Evolutionary conservation across 2,888 invertebrate species (phyloP), one percentile per base, ranked within the genome.

Genomic region (Eretmocerus hayati): DNA sequence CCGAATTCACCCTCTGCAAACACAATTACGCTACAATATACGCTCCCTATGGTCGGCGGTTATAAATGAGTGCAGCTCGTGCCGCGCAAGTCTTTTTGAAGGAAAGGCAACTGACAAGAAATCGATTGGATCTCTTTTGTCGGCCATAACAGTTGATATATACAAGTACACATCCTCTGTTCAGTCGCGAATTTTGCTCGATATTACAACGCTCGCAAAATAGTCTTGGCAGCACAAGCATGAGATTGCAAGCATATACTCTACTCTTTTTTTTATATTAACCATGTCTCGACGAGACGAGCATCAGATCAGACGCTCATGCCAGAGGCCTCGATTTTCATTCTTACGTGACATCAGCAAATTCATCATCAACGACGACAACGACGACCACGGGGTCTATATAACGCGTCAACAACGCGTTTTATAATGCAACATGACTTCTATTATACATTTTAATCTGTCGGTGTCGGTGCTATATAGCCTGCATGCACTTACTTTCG

Each of bases 81-180:
- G n/a, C n/a, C n/a, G n/a, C n/a, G n/a, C n/a, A n/a, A n/a, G n/a
- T n/a, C n/a, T n/a, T n/a, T n/a, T n/a, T n/a, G n/a, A n/a, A n/a
- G n/a, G n/a, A n/a, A n/a, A n/a, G n/a, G n/a, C n/a, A 30, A 8
- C 47, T 50, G 54, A 54, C 50, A 48, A 44, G 42, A 54, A 48
- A 46, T 52, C 47, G 50, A 52, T 46, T 52, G 41, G 47, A 45
- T 45, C 39, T 18, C 42, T 2, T 37, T 23, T 36, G n/a, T 31
- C 36, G 30, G 8, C 42, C 9, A n/a, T n/a, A n/a, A n/a, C n/a
- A n/a, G n/a, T n/a, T n/a, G n/a, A n/a, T n/a, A n/a, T n/a, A n/a
- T n/a, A n/a, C n/a, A n/a, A n/a, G n/a, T n/a, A 37, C 39, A 30
- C 30, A 11, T 35, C 21, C 30, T 31, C 33, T 48, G 46, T 44